Evolutionary conservation across 2,888 invertebrate genomes (phyloP), one percentile per base, ranked within the genome.

Genomic region (Microctonus hyperodae): DNA sequence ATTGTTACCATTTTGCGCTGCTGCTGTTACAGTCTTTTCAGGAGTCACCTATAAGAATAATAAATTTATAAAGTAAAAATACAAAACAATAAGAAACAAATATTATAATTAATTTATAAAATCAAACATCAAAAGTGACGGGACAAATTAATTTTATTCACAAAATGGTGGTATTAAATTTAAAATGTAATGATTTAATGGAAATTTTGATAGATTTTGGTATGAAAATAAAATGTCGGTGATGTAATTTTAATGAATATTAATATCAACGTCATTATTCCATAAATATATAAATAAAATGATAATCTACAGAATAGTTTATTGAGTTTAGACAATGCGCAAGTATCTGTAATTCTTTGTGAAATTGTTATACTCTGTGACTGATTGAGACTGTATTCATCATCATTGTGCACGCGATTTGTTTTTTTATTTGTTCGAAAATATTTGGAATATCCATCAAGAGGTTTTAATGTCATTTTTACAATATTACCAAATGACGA

Each of bases 241-340:
- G 74, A 70, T 33, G 64, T 72, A 0, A 79, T 62, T 70, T 73
- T 75, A 40, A 76, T 40, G 23, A 78, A 23, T 25, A 79, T 71
- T 9, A 79, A 58, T 37, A 75, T 64, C 9, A 80, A 62, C 72
- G 76, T 77, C 13, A 80, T 65, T 61, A 79, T 65, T 50, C 78
- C 77, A 60, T 78, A 80, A 10, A 74, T 64, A 63, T 80, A 80
- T 50, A 80, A 68, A 60, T 80, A 80, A 50, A 80, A 69, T 0
- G 76, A 78, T 11, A 80, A 68, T 28, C 72, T 74, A 68, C 76
- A 80, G 22, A 80, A 71, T 0, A 70, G 70, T 65, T 74, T 70
- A 56, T 78, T 79, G 2, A 73, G 72, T 35, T 62, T 74, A 1
- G 79, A n/a, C 23, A 80, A 78, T 7, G 67, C 60, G 22, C 69